Evolutionary conservation across 2,888 invertebrate species (phyloP).

Genomic region (Scaptomyza parva): DNA sequence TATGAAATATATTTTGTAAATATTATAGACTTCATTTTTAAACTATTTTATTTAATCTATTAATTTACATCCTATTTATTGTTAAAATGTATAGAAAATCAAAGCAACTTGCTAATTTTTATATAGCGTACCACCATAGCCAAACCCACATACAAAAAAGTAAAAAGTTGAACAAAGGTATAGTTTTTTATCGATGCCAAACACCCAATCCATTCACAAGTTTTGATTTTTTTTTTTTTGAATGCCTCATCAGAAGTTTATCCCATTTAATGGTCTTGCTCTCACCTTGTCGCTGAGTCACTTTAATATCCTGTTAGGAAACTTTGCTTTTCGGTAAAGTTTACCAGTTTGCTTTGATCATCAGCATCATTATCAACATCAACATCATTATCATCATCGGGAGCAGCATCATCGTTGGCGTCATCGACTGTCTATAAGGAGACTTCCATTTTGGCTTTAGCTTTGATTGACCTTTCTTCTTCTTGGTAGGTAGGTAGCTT

Average conservation of each 20-base stretch:
- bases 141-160: no score
- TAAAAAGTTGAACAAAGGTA: not conserved
- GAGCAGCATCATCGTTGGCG: conserved; percentile 22
- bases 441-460: conserved; percentile 31
- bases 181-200: not conserved
- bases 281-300: conserved; percentile 27
- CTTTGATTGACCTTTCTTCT: conserved; percentile 25
- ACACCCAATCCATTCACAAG: not conserved
- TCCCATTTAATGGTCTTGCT: not conserved
- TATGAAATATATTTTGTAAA: no score
- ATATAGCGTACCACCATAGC: no score
- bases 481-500: not conserved
- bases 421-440: conserved; percentile 27
- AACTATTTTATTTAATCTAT: not conserved
- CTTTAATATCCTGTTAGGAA: conserved; percentile 39
- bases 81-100: not conserved
- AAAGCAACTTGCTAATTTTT: not conserved
- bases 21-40: not conserved
- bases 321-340: conserved; percentile 41
- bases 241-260: conserved; percentile 11
- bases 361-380: conserved; percentile 27
- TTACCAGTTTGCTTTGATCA: conserved; percentile 48
- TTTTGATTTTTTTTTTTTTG: conserved; percentile 10
- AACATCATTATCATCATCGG: conserved; percentile 36
- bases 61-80: not conserved